A percentile compares a stretch with the other conserved stretches of the same genome.
phyloP scores from a whole-genome alignment of 2,113 vertebrate species.

The Neolamprologus cancellatus region DNA sequence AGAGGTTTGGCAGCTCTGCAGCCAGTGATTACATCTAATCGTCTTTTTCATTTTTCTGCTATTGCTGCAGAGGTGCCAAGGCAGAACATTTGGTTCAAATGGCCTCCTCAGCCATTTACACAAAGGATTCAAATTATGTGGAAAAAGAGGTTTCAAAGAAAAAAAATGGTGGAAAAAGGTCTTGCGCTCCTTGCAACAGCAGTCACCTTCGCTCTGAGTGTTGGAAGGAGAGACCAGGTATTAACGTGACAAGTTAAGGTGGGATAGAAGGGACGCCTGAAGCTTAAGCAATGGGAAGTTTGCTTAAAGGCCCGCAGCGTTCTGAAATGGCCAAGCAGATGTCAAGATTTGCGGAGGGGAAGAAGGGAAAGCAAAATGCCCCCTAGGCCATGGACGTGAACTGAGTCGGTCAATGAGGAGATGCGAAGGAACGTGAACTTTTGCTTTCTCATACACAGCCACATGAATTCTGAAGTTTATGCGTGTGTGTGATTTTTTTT shows the following conservation, averaged over 20 bases:
- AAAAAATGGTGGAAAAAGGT: slow-evolving; percentile 48
- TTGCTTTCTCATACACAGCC: slow-evolving; percentile 61
- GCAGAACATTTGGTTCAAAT: slow-evolving; percentile 46
- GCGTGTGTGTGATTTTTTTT: background rate
- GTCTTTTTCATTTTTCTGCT: slow-evolving; percentile 27
- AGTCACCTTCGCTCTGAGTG: slow-evolving; percentile 60
- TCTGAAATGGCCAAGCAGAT: slow-evolving; percentile 73
- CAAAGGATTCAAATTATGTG: slow-evolving; percentile 34
- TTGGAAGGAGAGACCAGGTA: slow-evolving; percentile 62
- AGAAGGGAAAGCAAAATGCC: slow-evolving; percentile 48
- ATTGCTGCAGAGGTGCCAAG: slow-evolving; percentile 56
- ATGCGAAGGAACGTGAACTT: slow-evolving; percentile 52
- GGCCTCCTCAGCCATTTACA: slow-evolving; percentile 45
- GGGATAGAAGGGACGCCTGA: slow-evolving; percentile 48
- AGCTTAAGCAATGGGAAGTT: slow-evolving; percentile 69
- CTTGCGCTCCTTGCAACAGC: slow-evolving; percentile 69
- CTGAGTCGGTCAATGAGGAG: slow-evolving; percentile 51
- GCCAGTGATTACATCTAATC: slow-evolving; percentile 38
- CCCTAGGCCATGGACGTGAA: slow-evolving; percentile 40
- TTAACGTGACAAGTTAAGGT: slow-evolving; percentile 53
- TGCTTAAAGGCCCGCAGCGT: slow-evolving; percentile 56
- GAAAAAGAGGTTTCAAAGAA: slow-evolving; percentile 34
- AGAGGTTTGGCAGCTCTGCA: slow-evolving; percentile 61
- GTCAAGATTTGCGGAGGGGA: slow-evolving; percentile 59
- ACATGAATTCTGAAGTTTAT: slow-evolving; percentile 55